A percentile compares a stretch with the other conserved stretches of the same genome.
Evolutionary conservation across 2,113 vertebrate genomes (phyloP).

Genomic region (Nycticorax nycticorax): DNA sequence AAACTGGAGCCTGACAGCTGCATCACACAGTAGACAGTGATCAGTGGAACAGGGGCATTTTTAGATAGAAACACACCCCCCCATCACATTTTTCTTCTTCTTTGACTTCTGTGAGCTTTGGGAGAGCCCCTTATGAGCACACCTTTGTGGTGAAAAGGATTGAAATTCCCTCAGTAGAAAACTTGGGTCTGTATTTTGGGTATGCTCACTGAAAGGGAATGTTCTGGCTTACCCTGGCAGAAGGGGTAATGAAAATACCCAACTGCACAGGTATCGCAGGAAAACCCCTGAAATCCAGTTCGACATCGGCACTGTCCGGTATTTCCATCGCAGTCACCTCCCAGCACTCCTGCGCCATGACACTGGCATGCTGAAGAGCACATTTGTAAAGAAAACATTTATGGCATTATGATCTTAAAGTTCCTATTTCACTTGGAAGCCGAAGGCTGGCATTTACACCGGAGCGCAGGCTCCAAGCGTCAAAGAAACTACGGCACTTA

Average conservation of each 20-base stretch:
- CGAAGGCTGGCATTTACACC: background rate
- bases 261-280: conserved; percentile 44
- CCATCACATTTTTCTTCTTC: background rate
- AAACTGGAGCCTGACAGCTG: background rate
- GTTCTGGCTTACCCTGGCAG: conserved; percentile 56
- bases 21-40: background rate
- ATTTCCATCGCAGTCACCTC: background rate
- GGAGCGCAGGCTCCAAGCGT: background rate
- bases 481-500: conserved; percentile 62
- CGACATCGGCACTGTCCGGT: conserved; percentile 48
- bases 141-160: background rate
- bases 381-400: conserved; percentile 4
- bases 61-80: background rate
- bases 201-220: background rate
- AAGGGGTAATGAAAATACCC: conserved; percentile 63
- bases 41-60: background rate
- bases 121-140: background rate
- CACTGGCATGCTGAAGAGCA: conserved; percentile 27
- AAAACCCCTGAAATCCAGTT: conserved; percentile 42
- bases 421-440: background rate
- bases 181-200: background rate
- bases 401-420: background rate
- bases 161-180: background rate
- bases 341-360: background rate
- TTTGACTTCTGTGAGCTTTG: background rate